phyloP scores from a whole-genome alignment of 2,888 invertebrate species.

The Sipunculus nudus region DNA sequence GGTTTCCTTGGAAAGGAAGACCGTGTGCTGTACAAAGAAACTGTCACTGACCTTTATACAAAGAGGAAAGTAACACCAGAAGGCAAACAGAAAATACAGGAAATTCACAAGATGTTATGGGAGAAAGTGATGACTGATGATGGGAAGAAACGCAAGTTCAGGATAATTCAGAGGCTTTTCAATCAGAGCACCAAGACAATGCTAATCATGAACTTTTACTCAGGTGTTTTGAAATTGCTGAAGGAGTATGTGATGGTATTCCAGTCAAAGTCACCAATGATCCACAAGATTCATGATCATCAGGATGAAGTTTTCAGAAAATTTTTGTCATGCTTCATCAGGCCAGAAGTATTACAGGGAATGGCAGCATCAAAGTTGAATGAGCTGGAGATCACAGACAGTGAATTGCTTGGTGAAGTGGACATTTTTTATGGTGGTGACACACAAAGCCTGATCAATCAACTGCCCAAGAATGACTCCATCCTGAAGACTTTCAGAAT shows the following conservation, averaged over 20 bases:
- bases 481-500: not conserved
- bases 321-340: not conserved
- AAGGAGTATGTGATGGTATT: not conserved
- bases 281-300: not conserved
- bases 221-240: not conserved
- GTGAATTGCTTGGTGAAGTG: not conserved
- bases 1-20: slow-evolving; percentile 1
- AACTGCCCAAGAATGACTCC: not conserved
- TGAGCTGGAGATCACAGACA: not conserved
- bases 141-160: not conserved
- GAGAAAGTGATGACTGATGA: not conserved
- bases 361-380: not conserved
- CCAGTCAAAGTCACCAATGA: too few relatives aligned
- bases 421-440: not conserved
- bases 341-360: not conserved
- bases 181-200: not conserved
- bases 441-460: not conserved
- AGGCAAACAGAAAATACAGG: not conserved
- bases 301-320: not conserved
- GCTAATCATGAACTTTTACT: not conserved
- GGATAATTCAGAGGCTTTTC: not conserved
- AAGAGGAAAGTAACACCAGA: not conserved
- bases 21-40: not conserved
- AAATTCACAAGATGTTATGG: not conserved
- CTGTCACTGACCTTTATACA: not conserved